A percentile compares a stretch with the other conserved stretches of the same genome.
Conservation (phyloP, 2,888 invertebrate genomes). For the Drosophila recens region DNA sequence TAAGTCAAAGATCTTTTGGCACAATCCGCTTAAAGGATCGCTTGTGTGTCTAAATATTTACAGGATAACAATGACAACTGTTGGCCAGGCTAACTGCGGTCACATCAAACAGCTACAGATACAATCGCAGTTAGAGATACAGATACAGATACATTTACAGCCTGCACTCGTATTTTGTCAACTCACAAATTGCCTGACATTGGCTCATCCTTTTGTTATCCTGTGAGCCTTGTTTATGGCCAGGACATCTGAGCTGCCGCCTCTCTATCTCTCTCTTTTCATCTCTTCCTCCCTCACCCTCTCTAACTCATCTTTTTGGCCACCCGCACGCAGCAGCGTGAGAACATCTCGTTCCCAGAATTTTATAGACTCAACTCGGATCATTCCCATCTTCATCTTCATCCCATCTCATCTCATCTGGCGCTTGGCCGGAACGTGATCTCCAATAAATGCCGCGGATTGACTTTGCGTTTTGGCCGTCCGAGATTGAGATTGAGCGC, state of each 20-base stretch:
- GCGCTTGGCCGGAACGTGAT: conserved; percentile 47
- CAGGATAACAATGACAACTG: conserved; percentile 43
- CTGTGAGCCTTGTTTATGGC: conserved; percentile 71
- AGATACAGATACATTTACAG: conserved; percentile 21
- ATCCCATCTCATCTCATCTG: conserved; percentile 10
- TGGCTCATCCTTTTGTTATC: conserved; percentile 64
- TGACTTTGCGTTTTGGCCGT: conserved; percentile 18
- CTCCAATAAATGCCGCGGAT: conserved; percentile 39
- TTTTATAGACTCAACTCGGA: conserved; percentile 26
- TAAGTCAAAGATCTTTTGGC: conserved; percentile 50
- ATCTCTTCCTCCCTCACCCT: not conserved
- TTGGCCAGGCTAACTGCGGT: conserved; percentile 40
- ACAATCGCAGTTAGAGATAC: conserved; percentile 18
- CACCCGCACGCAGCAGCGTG: conserved; percentile 71
- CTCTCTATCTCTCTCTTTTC: not conserved
- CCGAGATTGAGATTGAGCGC: conserved; percentile 57
- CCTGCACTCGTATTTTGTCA: conserved; percentile 67
- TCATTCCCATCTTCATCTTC: too few relatives aligned
- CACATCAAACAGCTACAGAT: conserved; percentile 43
- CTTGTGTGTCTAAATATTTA: conserved; percentile 69
- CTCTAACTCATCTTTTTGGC: conserved; percentile 19
- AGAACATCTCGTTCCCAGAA: conserved; percentile 68
- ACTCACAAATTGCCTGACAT: conserved; percentile 73
- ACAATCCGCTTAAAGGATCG: conserved; percentile 56
- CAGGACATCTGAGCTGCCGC: conserved; percentile 46